Percentiles rank a stretch among this genome's conserved stretches.
phyloP scores from a whole-genome alignment of 1,140 invertebrate species.

The Drosophila sproati region DNA sequence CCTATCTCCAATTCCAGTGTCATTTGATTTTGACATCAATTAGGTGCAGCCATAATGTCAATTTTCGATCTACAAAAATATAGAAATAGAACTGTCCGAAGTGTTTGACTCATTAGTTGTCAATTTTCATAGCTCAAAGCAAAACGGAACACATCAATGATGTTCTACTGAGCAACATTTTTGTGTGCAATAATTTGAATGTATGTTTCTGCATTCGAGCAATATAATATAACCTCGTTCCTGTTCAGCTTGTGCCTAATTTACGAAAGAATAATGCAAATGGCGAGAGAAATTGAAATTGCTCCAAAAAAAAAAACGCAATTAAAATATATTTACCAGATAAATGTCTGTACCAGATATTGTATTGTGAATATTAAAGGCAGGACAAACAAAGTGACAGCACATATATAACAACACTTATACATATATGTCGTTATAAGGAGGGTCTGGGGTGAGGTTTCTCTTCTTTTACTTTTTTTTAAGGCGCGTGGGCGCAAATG shows the following conservation, averaged over 20 bases:
- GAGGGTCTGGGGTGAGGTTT: constrained; percentile 5
- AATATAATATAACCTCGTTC: constrained; percentile 74
- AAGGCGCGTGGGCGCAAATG: constrained; percentile 65
- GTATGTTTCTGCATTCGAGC: constrained; percentile 55
- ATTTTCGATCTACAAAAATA: constrained; percentile 44
- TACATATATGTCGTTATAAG: constrained; percentile 9
- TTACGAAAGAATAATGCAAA: constrained; percentile 41
- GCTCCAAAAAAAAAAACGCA: constrained; percentile 64
- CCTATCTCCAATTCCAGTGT: constrained; percentile 50
- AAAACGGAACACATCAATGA: constrained; percentile 64
- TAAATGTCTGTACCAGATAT: constrained; percentile 38
- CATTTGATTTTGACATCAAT: constrained; percentile 64
- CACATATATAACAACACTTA: constrained; percentile 40
- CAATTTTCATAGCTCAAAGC: constrained; percentile 33
- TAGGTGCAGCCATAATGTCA: constrained; percentile 34
- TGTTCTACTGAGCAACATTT: constrained; percentile 32
- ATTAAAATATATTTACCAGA: constrained; percentile 65
- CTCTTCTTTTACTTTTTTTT: neutral
- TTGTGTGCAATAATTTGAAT: constrained; percentile 46
- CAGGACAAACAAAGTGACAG: constrained; percentile 73
- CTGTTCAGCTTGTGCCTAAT: constrained; percentile 56
- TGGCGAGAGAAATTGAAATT: constrained; percentile 47
- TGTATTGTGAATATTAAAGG: constrained; percentile 25
- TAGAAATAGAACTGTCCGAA: constrained; percentile 37
- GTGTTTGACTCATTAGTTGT: constrained; percentile 40